phyloP scores from a whole-genome alignment of 2,113 vertebrate genomes.

The Centrocercus urophasianus region DNA sequence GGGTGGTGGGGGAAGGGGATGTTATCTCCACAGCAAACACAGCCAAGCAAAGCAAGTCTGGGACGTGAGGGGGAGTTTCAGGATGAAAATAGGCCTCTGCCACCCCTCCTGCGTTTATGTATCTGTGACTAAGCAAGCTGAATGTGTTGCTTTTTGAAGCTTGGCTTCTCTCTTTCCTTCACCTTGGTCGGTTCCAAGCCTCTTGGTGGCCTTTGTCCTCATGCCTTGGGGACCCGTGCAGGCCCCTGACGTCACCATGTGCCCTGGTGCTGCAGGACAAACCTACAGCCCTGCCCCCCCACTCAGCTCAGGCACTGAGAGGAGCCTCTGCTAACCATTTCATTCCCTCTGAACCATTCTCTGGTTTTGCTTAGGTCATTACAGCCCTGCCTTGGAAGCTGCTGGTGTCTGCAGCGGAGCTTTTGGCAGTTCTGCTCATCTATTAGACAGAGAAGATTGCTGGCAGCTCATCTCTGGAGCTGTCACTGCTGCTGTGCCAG shows the following conservation, averaged over 20 bases:
- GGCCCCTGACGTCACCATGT: background rate
- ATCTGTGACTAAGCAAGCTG: constrained; percentile 2
- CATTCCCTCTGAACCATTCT: background rate
- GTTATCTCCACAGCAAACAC: constrained; percentile 59
- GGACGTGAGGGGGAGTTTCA: constrained; percentile 50
- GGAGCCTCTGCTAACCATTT: background rate
- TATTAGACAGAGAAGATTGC: background rate
- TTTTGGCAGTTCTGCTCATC: background rate
- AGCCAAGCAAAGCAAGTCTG: constrained; percentile 33
- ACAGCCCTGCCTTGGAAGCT: background rate
- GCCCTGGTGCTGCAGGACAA: background rate
- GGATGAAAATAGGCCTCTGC: constrained; percentile 54
- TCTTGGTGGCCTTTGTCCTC: constrained; percentile 49
- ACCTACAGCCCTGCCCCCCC: background rate
- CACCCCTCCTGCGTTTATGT: constrained; percentile 4
- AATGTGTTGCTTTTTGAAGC: background rate
- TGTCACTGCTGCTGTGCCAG: background rate
- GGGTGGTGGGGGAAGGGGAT: constrained; percentile 57
- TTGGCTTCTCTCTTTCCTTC: constrained; percentile 13
- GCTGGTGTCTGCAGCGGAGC: fast-evolving
- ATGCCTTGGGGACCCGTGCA: background rate
- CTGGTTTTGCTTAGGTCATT: background rate
- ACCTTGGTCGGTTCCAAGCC: constrained; percentile 12
- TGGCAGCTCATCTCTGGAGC: background rate
- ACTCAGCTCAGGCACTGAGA: background rate